Conservation (phyloP, 2,888 invertebrate genomes). For the Callyntrura sp. region DNA sequence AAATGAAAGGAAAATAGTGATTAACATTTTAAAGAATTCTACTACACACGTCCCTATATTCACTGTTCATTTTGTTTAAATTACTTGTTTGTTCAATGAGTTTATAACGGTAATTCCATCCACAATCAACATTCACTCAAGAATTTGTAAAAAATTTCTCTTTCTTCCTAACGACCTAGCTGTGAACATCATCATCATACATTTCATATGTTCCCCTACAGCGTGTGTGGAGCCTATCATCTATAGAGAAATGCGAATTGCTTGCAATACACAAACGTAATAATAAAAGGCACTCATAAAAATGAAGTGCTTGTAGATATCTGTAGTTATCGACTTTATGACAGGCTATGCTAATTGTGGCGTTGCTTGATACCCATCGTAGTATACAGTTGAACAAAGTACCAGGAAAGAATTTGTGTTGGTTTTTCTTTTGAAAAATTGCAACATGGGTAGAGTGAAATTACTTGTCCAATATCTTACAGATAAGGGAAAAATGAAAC, state of each 20-base stretch:
- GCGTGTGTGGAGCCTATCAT: too few relatives aligned
- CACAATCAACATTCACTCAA: too few relatives aligned
- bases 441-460: conserved; percentile 30
- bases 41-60: background rate
- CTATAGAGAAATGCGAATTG: too few relatives aligned
- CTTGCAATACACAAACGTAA: too few relatives aligned
- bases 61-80: background rate
- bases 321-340: background rate
- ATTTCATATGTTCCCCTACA: too few relatives aligned
- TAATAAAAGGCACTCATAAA: too few relatives aligned
- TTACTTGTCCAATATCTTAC: conserved; percentile 68
- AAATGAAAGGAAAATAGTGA: conserved; percentile 59
- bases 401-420: conserved; percentile 37
- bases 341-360: background rate
- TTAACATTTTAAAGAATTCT: background rate
- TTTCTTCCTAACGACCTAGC: too few relatives aligned
- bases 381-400: background rate
- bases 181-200: too few relatives aligned
- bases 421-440: conserved; percentile 14
- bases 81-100: background rate
- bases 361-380: background rate
- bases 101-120: background rate
- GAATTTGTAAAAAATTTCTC: too few relatives aligned
- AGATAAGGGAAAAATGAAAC: conserved; percentile 68
- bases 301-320: too few relatives aligned